Evolutionary conservation across 1,140 invertebrate species (phyloP).

Genomic region (Trichogramma pretiosum): DNA sequence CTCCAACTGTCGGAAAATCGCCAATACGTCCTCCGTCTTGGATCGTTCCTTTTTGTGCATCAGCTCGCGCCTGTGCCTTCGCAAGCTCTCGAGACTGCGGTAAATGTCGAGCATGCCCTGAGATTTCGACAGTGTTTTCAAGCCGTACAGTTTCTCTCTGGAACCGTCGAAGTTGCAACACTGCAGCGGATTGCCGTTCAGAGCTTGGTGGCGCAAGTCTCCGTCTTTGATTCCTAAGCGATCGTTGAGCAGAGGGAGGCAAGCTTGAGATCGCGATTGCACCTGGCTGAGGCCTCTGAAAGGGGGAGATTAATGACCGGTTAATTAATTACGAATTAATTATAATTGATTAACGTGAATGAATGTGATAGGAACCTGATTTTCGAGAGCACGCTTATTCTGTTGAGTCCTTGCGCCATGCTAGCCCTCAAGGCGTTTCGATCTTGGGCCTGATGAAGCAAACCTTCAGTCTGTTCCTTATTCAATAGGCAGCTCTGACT

Average conservation of each 20-base stretch:
- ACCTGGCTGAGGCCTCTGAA: constrained; percentile 12
- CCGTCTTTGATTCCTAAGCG: neutral
- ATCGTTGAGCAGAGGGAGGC: constrained; percentile 16
- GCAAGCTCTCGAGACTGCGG: constrained; percentile 38
- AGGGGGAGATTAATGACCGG: no score
- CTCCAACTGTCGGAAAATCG: constrained; percentile 32
- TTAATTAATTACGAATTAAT: no score
- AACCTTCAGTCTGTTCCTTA: constrained; percentile 41
- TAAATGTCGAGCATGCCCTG: constrained; percentile 49
- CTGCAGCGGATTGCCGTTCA: neutral
- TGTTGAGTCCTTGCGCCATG: constrained; percentile 12
- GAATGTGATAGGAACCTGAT: no score
- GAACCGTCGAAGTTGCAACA: constrained; percentile 35
- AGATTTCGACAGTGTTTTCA: constrained; percentile 48
- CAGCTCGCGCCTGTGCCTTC: constrained; percentile 27
- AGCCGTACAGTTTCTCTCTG: constrained; percentile 47
- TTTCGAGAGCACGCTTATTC: constrained; percentile 2
- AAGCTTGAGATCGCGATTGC: constrained; percentile 34
- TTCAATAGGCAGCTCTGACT: constrained; percentile 41
- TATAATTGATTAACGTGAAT: no score
- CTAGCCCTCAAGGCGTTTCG: constrained; percentile 7
- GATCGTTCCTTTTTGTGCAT: constrained; percentile 22
- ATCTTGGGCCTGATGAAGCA: constrained; percentile 29
- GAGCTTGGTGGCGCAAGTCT: constrained; percentile 2
- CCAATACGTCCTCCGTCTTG: constrained; percentile 34